Evolutionary conservation across 2,797 vertebrate genomes (phyloP), one percentile per base, ranked within the genome.

Genomic region (Brachyrhaphis roseni): DNA sequence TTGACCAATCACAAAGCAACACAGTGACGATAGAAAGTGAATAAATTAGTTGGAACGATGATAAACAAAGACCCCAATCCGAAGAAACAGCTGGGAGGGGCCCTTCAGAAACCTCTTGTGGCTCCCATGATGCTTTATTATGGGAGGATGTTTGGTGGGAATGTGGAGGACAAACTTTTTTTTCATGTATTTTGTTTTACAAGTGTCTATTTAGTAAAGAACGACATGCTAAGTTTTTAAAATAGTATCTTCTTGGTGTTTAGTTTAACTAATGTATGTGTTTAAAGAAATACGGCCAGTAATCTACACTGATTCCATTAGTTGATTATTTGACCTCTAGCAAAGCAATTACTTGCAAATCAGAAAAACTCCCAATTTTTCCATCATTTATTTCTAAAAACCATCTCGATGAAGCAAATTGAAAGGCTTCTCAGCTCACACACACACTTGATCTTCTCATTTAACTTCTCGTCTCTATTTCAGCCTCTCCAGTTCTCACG

Each of bases 21-120:
- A 7, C 84, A 79, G 70, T 90, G 84, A 95, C 94, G 95, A 95
- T 92, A 87, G 91, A 82, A 87, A 76, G 88, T 89, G 92, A 84
- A 90, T 92, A 81, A 93, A 95, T 94, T 85, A 88, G 86, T 88
- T 81, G 83, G 91, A 93, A 91, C 91, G 88, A 89, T 77, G 78
- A 78, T 82, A 8, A 72, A 91, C 90, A 94, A 93, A 88, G 91
- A 87, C 85, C 86, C 70, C 83, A 82, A 79, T 80, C 79, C 83
- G 93, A 91, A 91, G 85, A 90, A 93, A 93, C 92, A 93, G 91
- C 92, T 92, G 92, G 94, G 91, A 91, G 93, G 92, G 90, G 84
- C 84, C 82, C 84, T 77, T 81, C 34, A 36, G 75, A 59, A 75
- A 82, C 39, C 84, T 34, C 86, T 82, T 83, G 86, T 91, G 78